phyloP scores from a whole-genome alignment of 2,797 vertebrate species.

The Crenuchus spilurus region DNA sequence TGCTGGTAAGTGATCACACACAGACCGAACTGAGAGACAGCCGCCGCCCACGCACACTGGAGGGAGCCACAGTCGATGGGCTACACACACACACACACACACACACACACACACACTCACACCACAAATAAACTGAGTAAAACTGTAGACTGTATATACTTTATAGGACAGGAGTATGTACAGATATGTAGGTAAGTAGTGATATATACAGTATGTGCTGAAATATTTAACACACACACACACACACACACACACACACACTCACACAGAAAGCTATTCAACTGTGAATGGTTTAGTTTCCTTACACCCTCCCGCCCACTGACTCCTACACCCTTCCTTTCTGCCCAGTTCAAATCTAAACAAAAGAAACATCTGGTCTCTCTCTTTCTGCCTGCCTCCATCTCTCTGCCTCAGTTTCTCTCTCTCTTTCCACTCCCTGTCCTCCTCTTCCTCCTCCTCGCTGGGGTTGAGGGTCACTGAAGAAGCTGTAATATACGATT shows the following conservation, averaged over 20 bases:
- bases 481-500: not conserved
- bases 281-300: constrained; percentile 76
- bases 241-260: constrained; percentile 32
- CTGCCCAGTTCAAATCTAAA: constrained; percentile 82
- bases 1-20: constrained; percentile 72
- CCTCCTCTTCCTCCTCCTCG: constrained; percentile 67
- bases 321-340: constrained; percentile 79
- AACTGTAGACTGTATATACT: not conserved
- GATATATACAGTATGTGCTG: not conserved
- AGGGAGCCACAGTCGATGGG: not conserved
- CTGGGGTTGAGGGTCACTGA: constrained; percentile 40
- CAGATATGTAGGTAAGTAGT: not conserved
- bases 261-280: constrained; percentile 57
- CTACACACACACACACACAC: constrained; percentile 6
- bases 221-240: not conserved
- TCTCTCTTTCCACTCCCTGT: constrained; percentile 48
- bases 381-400: constrained; percentile 59
- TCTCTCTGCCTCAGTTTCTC: constrained; percentile 35
- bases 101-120: not conserved
- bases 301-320: constrained; percentile 68
- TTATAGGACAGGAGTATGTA: no score
- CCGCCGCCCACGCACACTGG: constrained; percentile 45
- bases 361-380: constrained; percentile 86
- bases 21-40: constrained; percentile 63
- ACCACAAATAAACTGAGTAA: constrained; percentile 8